A percentile compares a stretch with the other conserved stretches of the same genome.
Evolutionary conservation across 1,140 invertebrate species (phyloP).

Genomic region (Mycetomoellerius zeteki): DNA sequence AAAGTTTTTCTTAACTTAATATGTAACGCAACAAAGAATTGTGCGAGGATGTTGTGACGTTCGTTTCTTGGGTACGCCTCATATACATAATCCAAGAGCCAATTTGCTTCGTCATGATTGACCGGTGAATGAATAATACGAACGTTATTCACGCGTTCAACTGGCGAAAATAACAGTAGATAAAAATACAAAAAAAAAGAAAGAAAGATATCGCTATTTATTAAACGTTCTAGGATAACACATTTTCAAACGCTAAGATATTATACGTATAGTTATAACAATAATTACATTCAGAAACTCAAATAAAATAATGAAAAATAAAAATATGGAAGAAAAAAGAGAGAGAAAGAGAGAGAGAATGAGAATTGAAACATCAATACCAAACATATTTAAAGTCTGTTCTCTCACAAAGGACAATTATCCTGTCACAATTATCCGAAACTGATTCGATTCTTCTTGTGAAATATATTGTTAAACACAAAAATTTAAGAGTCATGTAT

Average conservation of each 20-base stretch:
- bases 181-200: background rate
- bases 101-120: constrained; percentile 16
- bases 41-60: background rate
- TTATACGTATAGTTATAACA: no score
- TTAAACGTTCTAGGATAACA: no score
- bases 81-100: background rate
- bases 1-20: background rate
- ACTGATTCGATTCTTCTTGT: no score
- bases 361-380: background rate
- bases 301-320: no score
- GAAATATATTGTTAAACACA: no score
- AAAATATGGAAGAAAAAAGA: no score
- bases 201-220: background rate
- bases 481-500: no score
- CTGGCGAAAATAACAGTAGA: background rate
- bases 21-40: background rate
- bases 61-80: background rate
- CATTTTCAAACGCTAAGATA: no score
- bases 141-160: background rate
- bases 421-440: no score
- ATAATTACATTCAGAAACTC: no score
- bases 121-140: background rate
- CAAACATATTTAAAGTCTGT: background rate
- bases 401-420: no score
- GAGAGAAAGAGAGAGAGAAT: background rate